A percentile compares a stretch with the other conserved stretches of the same genome.
Evolutionary conservation across 1,140 invertebrate genomes (phyloP).

Genomic region (Lucilia cuprina): DNA sequence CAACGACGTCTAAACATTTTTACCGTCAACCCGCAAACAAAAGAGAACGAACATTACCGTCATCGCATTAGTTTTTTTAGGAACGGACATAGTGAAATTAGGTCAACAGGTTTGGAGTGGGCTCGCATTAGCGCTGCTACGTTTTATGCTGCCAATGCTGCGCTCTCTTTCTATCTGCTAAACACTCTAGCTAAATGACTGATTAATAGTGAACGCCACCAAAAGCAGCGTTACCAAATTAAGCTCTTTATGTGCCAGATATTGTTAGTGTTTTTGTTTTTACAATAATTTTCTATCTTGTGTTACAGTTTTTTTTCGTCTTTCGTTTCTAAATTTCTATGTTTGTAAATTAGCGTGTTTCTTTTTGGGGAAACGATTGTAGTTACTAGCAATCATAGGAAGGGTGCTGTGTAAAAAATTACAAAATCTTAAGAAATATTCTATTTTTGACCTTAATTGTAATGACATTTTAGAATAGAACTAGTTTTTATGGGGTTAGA

Average conservation of each 20-base stretch:
- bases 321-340: too few relatives aligned
- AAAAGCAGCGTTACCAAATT: slow-evolving; percentile 2
- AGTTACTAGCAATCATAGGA: too few relatives aligned
- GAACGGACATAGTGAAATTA: slow-evolving; percentile 39
- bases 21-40: neutral
- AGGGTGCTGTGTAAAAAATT: too few relatives aligned
- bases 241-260: neutral
- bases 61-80: slow-evolving; percentile 31
- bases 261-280: neutral
- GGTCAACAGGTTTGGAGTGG: slow-evolving; percentile 44
- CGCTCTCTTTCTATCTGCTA: neutral
- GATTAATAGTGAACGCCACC: neutral
- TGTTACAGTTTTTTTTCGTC: too few relatives aligned
- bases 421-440: too few relatives aligned
- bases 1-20: neutral
- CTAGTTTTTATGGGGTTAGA: too few relatives aligned
- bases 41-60: slow-evolving; percentile 25
- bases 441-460: too few relatives aligned
- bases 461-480: too few relatives aligned
- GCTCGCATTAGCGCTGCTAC: slow-evolving; percentile 8
- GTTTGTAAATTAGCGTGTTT: too few relatives aligned
- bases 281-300: neutral
- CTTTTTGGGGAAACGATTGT: too few relatives aligned
- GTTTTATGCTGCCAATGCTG: neutral
- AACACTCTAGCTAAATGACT: neutral